Evolutionary conservation across 2,888 invertebrate species (phyloP).

Genomic region (Drosophila rubida): DNA sequence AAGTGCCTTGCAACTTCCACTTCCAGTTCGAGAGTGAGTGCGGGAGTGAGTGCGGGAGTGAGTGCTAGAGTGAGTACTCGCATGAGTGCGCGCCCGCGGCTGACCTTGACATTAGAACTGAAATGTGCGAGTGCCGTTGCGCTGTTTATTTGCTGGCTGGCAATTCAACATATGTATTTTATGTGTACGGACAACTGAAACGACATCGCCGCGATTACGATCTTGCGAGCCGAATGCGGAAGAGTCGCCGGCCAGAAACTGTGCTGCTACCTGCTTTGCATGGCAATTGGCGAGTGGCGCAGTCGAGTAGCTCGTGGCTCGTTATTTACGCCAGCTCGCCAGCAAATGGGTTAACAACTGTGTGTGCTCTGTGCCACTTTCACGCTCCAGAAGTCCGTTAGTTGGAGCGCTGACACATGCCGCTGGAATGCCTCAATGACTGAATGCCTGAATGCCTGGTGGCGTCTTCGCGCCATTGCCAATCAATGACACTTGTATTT

Average conservation of each 20-base stretch:
- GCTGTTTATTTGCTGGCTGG: conserved; percentile 1
- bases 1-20: conserved; percentile 16
- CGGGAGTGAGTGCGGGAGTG: neutral
- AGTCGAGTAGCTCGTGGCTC: neutral
- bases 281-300: conserved; percentile 41
- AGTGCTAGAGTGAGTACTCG: neutral
- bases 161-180: conserved; percentile 22
- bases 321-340: conserved; percentile 12
- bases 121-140: conserved; percentile 4
- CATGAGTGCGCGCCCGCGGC: conserved; percentile 3
- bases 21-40: neutral
- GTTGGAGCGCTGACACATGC: neutral
- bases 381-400: conserved; percentile 35
- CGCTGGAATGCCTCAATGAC: neutral
- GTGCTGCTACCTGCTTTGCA: conserved; percentile 65
- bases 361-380: conserved; percentile 30
- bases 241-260: conserved; percentile 33
- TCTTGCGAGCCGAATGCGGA: conserved; percentile 62
- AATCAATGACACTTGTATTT: conserved; percentile 38
- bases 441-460: neutral
- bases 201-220: conserved; percentile 46
- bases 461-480: conserved; percentile 43
- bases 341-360: conserved; percentile 17
- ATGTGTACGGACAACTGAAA: conserved; percentile 13
- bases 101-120: conserved; percentile 70